A percentile compares a stretch with the other conserved stretches of the same genome.
These are phyloP conservation scores for Noctua fimbriata DNA, from an alignment of 2,888 invertebrate genomes.

Conservation along the genomic window DNA sequence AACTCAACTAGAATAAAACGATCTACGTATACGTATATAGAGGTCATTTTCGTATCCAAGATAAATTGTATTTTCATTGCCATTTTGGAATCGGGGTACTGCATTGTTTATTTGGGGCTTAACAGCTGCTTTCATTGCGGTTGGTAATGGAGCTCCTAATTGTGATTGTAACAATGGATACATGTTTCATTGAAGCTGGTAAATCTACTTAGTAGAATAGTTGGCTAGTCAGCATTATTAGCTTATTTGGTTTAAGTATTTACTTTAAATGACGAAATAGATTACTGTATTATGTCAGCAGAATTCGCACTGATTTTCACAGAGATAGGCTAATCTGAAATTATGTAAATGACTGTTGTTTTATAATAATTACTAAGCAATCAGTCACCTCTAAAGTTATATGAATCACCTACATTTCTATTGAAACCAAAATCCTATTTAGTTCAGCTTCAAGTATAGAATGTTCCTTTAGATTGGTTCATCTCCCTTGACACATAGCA, in stretches of 20 bases:
- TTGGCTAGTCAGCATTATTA: constrained; percentile 25
- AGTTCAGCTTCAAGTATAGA: background rate
- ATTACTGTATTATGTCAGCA: constrained; percentile 3
- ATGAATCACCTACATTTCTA: background rate
- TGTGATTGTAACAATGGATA: constrained; percentile 38
- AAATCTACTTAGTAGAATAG: constrained; percentile 37
- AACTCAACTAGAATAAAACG: constrained; percentile 44
- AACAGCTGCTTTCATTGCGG: constrained; percentile 52
- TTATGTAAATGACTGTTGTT: background rate
- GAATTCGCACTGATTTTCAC: constrained; percentile 1
- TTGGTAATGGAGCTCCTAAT: constrained; percentile 50
- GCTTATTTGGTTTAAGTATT: constrained; percentile 6
- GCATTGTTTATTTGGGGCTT: constrained; percentile 47
- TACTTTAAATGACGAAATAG: background rate
- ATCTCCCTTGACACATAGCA: constrained; percentile 6
- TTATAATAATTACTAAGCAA: background rate
- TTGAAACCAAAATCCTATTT: background rate
- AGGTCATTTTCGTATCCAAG: constrained; percentile 28
- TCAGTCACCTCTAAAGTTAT: background rate
- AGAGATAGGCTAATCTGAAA: background rate
- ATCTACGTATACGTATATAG: constrained; percentile 4
- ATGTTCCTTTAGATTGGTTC: background rate
- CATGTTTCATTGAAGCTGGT: constrained; percentile 43
- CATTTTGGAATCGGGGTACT: constrained; percentile 39
- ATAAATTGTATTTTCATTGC: constrained; percentile 23